Conservation (phyloP, 2,797 vertebrate species). For the Mormyrops attenuatus region DNA sequence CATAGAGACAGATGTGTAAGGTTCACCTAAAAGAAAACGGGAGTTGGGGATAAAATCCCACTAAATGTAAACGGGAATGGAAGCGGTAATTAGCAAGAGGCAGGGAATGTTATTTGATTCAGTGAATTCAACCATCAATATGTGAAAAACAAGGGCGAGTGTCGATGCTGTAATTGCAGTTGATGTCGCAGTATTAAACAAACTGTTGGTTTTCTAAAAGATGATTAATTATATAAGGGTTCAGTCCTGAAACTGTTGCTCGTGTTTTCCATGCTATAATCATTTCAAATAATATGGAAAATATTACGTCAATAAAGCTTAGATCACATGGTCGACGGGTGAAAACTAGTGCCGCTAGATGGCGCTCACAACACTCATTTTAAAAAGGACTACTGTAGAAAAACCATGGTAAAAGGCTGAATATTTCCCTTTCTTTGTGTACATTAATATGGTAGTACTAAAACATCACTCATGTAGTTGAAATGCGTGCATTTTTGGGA, state of each 20-base stretch:
- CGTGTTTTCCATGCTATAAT: not conserved
- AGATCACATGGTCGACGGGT: not conserved
- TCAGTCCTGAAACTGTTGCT: not conserved
- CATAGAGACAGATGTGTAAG: not conserved
- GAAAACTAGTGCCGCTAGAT: not conserved
- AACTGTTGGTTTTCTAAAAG: not conserved
- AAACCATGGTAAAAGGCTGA: not conserved
- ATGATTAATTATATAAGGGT: not conserved
- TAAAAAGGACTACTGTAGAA: not conserved
- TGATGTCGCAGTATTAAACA: not conserved
- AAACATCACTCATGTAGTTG: not conserved
- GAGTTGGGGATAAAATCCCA: not conserved
- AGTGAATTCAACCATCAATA: not conserved
- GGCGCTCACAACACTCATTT: not conserved
- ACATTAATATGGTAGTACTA: not conserved
- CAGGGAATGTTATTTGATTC: not conserved
- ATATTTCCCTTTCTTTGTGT: not conserved
- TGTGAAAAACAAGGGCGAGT: not conserved
- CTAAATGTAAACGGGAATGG: not conserved
- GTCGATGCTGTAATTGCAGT: not conserved
- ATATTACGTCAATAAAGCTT: conserved; percentile 5
- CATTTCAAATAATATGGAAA: conserved; percentile 3
- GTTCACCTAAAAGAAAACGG: not conserved
- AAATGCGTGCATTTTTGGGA: not conserved
- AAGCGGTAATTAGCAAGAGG: not conserved